phyloP scores from a whole-genome alignment of 1,140 invertebrate genomes.

The Neotoxoptera formosana region DNA sequence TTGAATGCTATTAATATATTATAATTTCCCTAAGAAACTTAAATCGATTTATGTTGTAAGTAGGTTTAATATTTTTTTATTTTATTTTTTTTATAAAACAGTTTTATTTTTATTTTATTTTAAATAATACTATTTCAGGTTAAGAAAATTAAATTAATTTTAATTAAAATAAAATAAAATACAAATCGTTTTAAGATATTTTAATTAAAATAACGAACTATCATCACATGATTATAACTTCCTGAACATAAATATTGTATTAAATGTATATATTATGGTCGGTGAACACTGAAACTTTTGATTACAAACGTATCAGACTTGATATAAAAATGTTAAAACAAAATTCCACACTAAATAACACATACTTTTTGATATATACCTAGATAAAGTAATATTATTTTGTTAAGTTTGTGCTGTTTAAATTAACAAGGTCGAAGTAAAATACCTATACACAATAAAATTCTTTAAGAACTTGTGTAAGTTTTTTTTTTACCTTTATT shows the following conservation, averaged over 20 bases:
- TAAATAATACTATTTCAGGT: not conserved
- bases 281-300: not conserved
- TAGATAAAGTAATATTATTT: too few relatives aligned
- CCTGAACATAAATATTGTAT: slow-evolving; percentile 10
- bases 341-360: not conserved
- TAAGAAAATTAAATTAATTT: not conserved
- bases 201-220: slow-evolving; percentile 13
- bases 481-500: not conserved
- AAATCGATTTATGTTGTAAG: not conserved
- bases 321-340: not conserved
- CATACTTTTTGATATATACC: not conserved
- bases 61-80: not conserved
- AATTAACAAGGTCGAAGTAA: not conserved
- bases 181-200: not conserved
- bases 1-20: too few relatives aligned
- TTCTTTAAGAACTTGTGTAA: not conserved
- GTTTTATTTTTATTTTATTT: not conserved
- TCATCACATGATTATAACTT: slow-evolving; percentile 10
- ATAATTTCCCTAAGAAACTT: too few relatives aligned
- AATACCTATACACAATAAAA: not conserved
- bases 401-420: not conserved
- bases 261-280: not conserved
- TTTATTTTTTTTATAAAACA: not conserved
- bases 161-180: slow-evolving; percentile 21
- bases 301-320: not conserved